These are phyloP conservation scores for human (Homo sapiens) DNA, from an alignment of 2,113 vertebrate genomes.

Conservation along the genomic window DNA sequence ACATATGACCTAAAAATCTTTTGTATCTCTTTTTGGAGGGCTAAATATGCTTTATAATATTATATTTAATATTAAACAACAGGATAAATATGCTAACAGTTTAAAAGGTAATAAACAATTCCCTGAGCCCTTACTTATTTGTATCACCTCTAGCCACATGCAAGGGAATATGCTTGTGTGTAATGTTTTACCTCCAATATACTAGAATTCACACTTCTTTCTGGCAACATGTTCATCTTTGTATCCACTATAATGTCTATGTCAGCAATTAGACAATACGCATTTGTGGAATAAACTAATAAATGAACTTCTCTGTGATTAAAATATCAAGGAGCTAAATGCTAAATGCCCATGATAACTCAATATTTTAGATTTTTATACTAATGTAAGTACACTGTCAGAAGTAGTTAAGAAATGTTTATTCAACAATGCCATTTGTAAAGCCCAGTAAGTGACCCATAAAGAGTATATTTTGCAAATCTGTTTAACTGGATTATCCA, in stretches of 20 bases:
- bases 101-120: slow-evolving; percentile 39
- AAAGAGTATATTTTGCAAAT: neutral
- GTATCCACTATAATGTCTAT: neutral
- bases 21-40: slow-evolving; percentile 23
- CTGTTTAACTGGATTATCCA: neutral
- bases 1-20: neutral
- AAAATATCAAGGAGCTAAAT: neutral
- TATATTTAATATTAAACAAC: slow-evolving; percentile 16
- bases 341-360: neutral
- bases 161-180: neutral
- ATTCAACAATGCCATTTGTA: neutral
- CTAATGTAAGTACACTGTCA: neutral
- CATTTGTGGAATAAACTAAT: neutral
- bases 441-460: neutral
- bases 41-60: slow-evolving; percentile 22
- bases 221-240: neutral
- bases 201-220: neutral
- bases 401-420: neutral
- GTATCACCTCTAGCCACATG: neutral
- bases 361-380: neutral
- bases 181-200: neutral
- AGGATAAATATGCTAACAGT: neutral
- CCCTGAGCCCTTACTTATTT: neutral
- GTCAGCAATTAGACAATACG: neutral
- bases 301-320: neutral